Base-by-base conservation (phyloP, 2,113 vertebrate species). In the Raja brachyura region DNA sequence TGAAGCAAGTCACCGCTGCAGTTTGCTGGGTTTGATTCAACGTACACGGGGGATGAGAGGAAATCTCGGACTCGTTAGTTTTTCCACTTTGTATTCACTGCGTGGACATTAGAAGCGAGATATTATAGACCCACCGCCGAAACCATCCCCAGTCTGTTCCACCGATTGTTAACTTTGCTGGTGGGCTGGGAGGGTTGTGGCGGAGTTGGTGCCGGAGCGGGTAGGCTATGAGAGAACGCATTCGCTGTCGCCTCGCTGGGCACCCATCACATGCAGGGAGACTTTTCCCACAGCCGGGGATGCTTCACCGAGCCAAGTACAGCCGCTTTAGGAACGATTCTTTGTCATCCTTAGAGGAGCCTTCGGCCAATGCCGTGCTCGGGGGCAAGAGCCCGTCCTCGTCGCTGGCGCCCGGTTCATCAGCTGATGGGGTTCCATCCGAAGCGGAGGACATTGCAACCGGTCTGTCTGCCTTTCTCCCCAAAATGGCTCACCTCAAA, bases 241-340 rank as follows among this genome's bases (percentile, higher is more conserved):
- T 93, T 94, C 95, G 94, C 94, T 96, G 95, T 93, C 95, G 94
- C 94, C 95, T 95, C 94, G 94, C 94, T 94, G 96, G 96, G 95
- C 96, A 97, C 93, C 63, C 95, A 95, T 63, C 83, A 31, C 39
- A 48, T 48, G 39, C 3, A 48, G 39, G 39, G 39, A 48, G 39
- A 48, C 94, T 97, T 78, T 94, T 96, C 93, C 95, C 95, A 95
- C 96, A 96, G 94, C 94, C 95, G 96, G 97, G 96, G 94, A 99
- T 99, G 98, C 97, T 99, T 96, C 98, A 98, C 95, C 96, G 98
- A 94, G 96, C 97, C 93, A 99, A 99, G 95, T 99, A 99, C 96
- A 98, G 97, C 94, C 97, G 98, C 79, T 97, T 99, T 95, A 97
- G 97, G 94, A 97, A 98, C 93, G 98, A 99, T 94, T 98, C 98